Conservation (phyloP, 1,140 invertebrate species). For the Eurytemora carolleeae region DNA sequence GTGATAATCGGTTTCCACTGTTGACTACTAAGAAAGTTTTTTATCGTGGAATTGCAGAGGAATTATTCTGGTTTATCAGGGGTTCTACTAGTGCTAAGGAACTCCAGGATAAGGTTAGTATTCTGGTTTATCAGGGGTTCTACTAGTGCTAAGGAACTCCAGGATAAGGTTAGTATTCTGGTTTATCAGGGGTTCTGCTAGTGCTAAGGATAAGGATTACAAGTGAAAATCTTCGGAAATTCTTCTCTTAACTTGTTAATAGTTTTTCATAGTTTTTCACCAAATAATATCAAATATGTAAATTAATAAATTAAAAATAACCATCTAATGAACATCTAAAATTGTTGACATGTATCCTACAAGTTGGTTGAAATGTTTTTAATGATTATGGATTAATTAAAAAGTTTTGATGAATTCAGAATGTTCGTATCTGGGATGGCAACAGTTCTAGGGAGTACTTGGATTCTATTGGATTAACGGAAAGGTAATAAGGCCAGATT, state of each 20-base stretch:
- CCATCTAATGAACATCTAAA: too few relatives aligned
- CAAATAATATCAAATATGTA: too few relatives aligned
- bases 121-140: constrained; percentile 86
- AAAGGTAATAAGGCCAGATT: not conserved
- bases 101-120: constrained; percentile 48
- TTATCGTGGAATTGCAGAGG: constrained; percentile 76
- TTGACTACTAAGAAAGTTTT: constrained; percentile 93
- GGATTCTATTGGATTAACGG: constrained; percentile 33
- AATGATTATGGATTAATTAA: too few relatives aligned
- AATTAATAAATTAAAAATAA: too few relatives aligned
- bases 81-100: constrained; percentile 83
- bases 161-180: constrained; percentile 58
- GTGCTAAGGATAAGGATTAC: constrained; percentile 78
- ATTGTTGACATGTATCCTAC: too few relatives aligned
- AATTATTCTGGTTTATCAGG: constrained; percentile 84
- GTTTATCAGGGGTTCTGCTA: constrained; percentile 85
- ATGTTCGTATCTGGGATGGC: constrained; percentile 92
- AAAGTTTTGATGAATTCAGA: too few relatives aligned
- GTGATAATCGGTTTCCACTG: constrained; percentile 45
- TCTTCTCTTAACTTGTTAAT: too few relatives aligned
- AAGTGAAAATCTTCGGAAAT: too few relatives aligned
- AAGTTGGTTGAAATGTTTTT: too few relatives aligned
- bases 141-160: constrained; percentile 72
- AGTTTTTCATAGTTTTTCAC: too few relatives aligned
- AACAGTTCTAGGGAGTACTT: constrained; percentile 81